Percentiles rank a stretch among this genome's conserved stretches.
phyloP scores from a whole-genome alignment of 2,113 vertebrate species.

The Albula glossodonta region DNA sequence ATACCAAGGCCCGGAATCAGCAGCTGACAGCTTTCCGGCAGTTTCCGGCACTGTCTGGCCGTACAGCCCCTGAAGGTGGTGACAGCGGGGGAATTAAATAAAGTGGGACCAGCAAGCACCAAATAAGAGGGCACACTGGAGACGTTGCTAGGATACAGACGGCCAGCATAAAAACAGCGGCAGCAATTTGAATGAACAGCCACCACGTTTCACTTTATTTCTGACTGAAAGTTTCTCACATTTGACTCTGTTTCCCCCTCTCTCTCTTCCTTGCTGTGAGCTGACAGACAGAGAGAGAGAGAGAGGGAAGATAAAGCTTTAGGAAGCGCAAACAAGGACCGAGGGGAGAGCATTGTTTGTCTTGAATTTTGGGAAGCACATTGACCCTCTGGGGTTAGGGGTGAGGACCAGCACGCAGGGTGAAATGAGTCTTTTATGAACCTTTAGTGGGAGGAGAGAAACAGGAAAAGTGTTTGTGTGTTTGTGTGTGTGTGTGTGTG shows the following conservation, averaged over 20 bases:
- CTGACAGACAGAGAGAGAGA: too few species aligned
- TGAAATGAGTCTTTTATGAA: not conserved
- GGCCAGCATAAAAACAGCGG: not conserved
- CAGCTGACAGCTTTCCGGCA: not conserved
- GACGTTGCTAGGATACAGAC: not conserved
- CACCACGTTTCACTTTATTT: not conserved
- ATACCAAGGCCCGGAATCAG: not conserved
- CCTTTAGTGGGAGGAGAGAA: not conserved
- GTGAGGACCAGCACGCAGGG: not conserved
- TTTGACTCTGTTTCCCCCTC: not conserved
- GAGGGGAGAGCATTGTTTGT: not conserved
- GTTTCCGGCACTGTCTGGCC: not conserved
- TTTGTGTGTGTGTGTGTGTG: not conserved
- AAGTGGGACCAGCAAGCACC: not conserved
- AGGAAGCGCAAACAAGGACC: not conserved
- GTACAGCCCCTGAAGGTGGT: not conserved
- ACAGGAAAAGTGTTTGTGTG: slow-evolving; percentile 31
- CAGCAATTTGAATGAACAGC: not conserved
- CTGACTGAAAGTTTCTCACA: not conserved
- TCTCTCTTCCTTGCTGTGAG: not conserved
- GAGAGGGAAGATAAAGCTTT: not conserved
- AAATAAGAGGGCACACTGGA: not conserved
- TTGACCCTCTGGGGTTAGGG: slow-evolving; percentile 27
- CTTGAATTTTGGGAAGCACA: slow-evolving; percentile 12
- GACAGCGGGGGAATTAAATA: not conserved